phyloP scores from a whole-genome alignment of 1,140 invertebrate species.

The Chymomyza costata region DNA sequence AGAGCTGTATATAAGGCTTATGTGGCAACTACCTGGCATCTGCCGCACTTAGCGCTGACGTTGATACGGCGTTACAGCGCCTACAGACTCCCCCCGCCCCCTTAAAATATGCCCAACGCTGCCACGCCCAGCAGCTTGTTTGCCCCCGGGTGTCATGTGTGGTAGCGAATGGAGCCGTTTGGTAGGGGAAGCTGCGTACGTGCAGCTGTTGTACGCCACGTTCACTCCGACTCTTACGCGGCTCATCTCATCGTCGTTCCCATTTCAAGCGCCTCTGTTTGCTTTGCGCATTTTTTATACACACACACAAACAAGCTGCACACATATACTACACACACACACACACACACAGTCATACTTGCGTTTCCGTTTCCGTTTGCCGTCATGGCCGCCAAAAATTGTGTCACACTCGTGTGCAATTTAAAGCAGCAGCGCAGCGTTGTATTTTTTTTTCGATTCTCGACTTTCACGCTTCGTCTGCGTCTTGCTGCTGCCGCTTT shows the following conservation, averaged over 20 bases:
- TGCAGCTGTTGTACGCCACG: slow-evolving; percentile 56
- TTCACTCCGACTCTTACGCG: slow-evolving; percentile 5
- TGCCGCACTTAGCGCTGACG: slow-evolving; percentile 1
- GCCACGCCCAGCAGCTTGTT: too few species aligned
- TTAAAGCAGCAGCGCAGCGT: slow-evolving; percentile 36
- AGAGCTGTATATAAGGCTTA: slow-evolving; percentile 18
- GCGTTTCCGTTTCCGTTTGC: slow-evolving; percentile 53
- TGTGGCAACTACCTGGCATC: background rate
- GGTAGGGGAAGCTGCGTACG: slow-evolving; percentile 44
- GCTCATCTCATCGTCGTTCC: background rate
- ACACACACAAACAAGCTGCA: too few species aligned
- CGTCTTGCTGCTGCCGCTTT: background rate
- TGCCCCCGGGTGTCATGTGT: slow-evolving; percentile 22
- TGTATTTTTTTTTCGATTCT: slow-evolving; percentile 10
- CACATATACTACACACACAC: too few species aligned
- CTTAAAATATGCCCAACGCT: too few species aligned
- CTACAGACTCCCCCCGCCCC: too few species aligned
- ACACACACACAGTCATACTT: too few species aligned
- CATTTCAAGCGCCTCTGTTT: slow-evolving; percentile 37
- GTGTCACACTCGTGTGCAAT: slow-evolving; percentile 72
- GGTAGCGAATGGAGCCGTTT: too few species aligned
- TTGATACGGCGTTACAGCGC: too few species aligned
- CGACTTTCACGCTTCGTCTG: background rate
- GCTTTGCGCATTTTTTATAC: slow-evolving; percentile 51
- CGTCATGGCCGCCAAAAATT: slow-evolving; percentile 43